Evolutionary conservation across 2,888 invertebrate species (phyloP), one percentile per base, ranked within the genome.

Genomic region (Epinotia demarniana): DNA sequence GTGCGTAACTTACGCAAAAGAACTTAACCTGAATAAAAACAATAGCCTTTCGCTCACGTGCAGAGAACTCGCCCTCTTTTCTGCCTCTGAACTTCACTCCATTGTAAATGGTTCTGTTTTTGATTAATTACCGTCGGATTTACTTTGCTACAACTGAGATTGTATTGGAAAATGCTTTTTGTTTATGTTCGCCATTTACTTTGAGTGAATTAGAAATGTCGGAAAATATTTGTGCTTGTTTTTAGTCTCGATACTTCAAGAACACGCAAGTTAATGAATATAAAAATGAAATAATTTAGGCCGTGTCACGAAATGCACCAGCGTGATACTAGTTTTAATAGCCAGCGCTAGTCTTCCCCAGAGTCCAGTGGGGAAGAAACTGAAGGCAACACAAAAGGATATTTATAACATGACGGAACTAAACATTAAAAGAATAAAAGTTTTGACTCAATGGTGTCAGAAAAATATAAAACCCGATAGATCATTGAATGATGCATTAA

Each of bases 81-180:
- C 39, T 69, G 58, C 57, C 13, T n/a, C 69, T 23, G 23, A 69
- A 69, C 58, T 69, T 43, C 58, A 58, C 43, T 18, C 46, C 23
- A n/a, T 68, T 19, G 57, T 69, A 60, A 46, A 68, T 66, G 68
- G 43, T 57, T 43, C 43, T 43, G 58, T 43, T 69, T 60, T 69
- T 69, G 69, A 69, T 69, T 69, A 69, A 69, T 69, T 60, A 23
- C 58, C n/a, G 5, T 60, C 46, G 69, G 58, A 60, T 69, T 69
- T 60, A 60, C 69, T 69, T 69, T n/a, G 58, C 3, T 46, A 46
- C 58, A 60, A 60, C 58, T 27, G 58, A 46, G 46, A 69, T 69
- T 60, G 60, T 60, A 69, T 69, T 69, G 58, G 16, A 60, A 60
- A 69, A 58, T 46, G 68, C 58, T 68, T 19, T 68, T 68, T 68